A percentile compares a stretch with the other conserved stretches of the same genome.
Evolutionary conservation across 2,113 vertebrate species (phyloP).

Genomic region (Osmerus mordax): DNA sequence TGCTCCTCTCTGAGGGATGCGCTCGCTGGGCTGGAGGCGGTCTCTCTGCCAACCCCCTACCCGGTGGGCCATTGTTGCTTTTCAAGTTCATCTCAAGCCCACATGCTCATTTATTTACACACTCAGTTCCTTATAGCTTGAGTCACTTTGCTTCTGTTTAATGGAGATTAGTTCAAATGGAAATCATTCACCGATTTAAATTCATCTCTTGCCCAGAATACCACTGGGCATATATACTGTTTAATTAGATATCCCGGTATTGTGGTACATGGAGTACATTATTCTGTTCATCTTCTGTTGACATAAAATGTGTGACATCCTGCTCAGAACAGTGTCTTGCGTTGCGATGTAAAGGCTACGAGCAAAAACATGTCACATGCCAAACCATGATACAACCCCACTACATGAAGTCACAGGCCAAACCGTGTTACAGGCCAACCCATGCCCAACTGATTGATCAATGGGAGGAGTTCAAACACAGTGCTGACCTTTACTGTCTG

Average conservation of each 20-base stretch:
- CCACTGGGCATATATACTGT: slow-evolving; percentile 40
- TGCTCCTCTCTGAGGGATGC: slow-evolving; percentile 52
- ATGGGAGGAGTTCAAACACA: slow-evolving; percentile 43
- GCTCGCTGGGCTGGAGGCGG: slow-evolving; percentile 49
- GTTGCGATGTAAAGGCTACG: slow-evolving; percentile 30
- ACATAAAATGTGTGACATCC: too few species aligned
- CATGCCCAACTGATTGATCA: slow-evolving; percentile 31
- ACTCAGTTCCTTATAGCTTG: slow-evolving; percentile 31
- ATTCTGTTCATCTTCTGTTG: too few species aligned
- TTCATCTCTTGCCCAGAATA: slow-evolving; percentile 44
- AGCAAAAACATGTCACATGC: slow-evolving; percentile 32
- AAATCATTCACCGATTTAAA: slow-evolving; percentile 47
- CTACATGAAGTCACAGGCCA: slow-evolving; percentile 50
- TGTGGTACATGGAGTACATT: too few species aligned
- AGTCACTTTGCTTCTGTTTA: slow-evolving; percentile 48
- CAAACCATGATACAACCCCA: neutral
- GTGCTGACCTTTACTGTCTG: slow-evolving; percentile 40
- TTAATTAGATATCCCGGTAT: slow-evolving; percentile 41
- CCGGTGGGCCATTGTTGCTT: slow-evolving; percentile 33
- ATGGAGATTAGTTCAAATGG: slow-evolving; percentile 34
- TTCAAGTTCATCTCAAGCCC: slow-evolving; percentile 34
- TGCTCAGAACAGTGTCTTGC: too few species aligned
- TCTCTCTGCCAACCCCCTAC: slow-evolving; percentile 37
- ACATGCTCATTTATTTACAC: slow-evolving; percentile 41
- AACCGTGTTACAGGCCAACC: slow-evolving; percentile 19